Evolutionary conservation across 2,113 vertebrate species (phyloP).

Genomic region (Limnothrissa miodon): DNA sequence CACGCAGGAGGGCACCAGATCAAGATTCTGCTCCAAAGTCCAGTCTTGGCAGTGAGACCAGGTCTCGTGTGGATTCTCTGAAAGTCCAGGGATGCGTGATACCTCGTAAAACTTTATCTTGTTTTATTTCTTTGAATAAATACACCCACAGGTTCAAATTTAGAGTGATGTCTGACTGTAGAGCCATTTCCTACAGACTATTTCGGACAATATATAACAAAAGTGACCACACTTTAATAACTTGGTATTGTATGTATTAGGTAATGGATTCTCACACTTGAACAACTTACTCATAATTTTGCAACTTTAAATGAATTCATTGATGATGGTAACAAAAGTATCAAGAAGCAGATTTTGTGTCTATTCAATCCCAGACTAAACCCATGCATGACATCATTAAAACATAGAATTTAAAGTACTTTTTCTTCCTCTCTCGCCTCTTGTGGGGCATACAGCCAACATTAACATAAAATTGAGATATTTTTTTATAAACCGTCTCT

Average conservation of each 20-base stretch:
- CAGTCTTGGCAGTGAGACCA: not conserved
- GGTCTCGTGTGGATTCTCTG: constrained; percentile 8
- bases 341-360: not conserved
- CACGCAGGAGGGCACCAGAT: constrained; percentile 29
- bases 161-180: not conserved
- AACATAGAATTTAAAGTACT: not conserved
- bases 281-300: not conserved
- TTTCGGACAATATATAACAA: not conserved
- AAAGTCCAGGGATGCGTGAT: constrained; percentile 9
- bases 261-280: not conserved
- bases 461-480: constrained; percentile 2
- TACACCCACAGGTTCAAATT: not conserved
- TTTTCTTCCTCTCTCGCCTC: not conserved
- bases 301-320: not conserved
- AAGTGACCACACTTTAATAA: not conserved
- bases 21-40: not conserved
- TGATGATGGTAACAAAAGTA: not conserved
- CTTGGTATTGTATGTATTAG: not conserved
- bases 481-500: not conserved
- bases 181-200: not conserved
- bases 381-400: not conserved
- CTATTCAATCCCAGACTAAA: not conserved
- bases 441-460: not conserved
- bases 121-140: not conserved
- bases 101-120: not conserved